Conservation (phyloP, 2,888 invertebrate species). For the Phyllotreta cruciferae region DNA sequence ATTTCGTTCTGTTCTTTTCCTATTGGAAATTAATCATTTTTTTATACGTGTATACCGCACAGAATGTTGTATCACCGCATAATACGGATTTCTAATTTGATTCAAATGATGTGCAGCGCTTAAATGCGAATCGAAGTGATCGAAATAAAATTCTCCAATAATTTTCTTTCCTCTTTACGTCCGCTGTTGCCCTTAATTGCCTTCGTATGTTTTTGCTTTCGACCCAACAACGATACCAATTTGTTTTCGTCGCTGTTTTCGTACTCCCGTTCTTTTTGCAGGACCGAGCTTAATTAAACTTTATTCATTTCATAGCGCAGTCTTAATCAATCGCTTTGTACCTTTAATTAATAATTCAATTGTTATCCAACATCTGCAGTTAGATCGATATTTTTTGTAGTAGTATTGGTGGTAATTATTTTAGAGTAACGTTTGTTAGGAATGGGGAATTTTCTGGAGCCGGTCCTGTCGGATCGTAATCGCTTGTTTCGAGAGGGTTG, state of each 20-base stretch:
- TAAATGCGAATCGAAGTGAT: conserved; percentile 16
- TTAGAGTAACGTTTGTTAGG: no score
- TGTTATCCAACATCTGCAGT: no score
- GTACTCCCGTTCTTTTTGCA: background rate
- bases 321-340: no score
- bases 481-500: conserved; percentile 1
- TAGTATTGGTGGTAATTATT: no score
- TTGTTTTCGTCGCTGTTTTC: conserved; percentile 23
- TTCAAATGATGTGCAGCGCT: conserved; percentile 15
- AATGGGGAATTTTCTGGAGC: background rate
- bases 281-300: no score
- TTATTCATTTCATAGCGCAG: no score
- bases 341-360: no score
- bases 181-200: conserved; percentile 28
- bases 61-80: background rate
- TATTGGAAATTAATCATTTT: conserved; percentile 23
- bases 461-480: background rate
- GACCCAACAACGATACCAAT: conserved; percentile 29
- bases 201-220: conserved; percentile 26
- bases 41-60: background rate
- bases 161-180: conserved; percentile 25
- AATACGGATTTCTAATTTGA: conserved; percentile 14
- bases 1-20: conserved; percentile 17
- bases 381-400: no score
- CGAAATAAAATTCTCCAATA: conserved; percentile 16